Evolutionary conservation across 1,140 invertebrate genomes (phyloP), one percentile per base, ranked within the genome.

Genomic region (Luehdorfia chinensis): DNA sequence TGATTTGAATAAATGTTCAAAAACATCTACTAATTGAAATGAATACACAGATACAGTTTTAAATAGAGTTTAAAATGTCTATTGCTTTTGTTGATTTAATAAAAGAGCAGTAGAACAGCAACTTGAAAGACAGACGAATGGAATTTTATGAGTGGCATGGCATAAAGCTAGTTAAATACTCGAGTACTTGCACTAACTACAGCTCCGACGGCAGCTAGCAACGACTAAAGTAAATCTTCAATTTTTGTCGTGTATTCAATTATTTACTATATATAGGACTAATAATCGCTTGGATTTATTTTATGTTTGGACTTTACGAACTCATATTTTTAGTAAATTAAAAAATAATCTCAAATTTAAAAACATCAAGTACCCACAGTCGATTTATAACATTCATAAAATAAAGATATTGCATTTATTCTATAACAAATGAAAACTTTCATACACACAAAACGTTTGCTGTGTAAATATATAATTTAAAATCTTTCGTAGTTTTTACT

Each of bases 121-220:
- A 32, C 25, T 18, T 39, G 14, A 45, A 31, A 32, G 27, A 37
- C 15, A 32, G 47, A 43, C 39, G 39, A 43, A 43, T 43, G 27
- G 28, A 43, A 33, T 52, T 52, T 52, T 52, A 43, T 44, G 44
- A 47, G 44, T 47, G 28, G 25, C 32, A 37, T 28, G 28, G 41
- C 50, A 43, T 53, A 53, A 53, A 53, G 39, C 39, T 43, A 43
- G 25, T 43, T 43, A 43, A 43, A 43, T 43, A 43, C 39, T 43
- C 25, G 14, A 43, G 39, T 43, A 43, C 39, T 43, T 43, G 23
- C 14, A 15, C 25, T 43, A 43, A 43, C 39, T 43, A 43, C 25
- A 9, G 25, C 27, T 28, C 25, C 39, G 39, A 43, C 39, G 27
- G 39, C 39, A 43, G 30, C 39, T 30, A 30, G 25, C 25, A 28